Evolutionary conservation across 1,140 invertebrate genomes (phyloP).

Genomic region (Pomphorhynchus laevis): DNA sequence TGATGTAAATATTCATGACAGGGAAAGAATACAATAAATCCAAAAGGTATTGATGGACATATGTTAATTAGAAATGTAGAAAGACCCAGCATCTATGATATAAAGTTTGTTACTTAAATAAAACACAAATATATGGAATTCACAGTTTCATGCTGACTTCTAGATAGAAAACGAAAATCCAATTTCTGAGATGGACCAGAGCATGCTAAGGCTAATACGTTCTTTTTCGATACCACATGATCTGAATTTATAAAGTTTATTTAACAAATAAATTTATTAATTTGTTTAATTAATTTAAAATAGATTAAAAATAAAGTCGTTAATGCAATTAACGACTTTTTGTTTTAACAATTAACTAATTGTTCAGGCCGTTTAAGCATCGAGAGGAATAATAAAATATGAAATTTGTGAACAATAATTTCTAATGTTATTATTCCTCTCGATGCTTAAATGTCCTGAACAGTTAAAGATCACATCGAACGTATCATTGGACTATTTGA

Average conservation of each 20-base stretch:
- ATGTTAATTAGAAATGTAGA: conserved; percentile 30
- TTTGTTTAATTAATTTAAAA: no score
- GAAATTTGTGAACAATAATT: no score
- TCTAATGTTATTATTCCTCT: no score
- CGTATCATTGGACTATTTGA: no score
- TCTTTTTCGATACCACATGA: conserved; percentile 46
- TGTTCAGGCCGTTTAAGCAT: no score
- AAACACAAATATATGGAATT: background rate
- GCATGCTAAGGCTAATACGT: conserved; percentile 38
- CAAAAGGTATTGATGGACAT: conserved; percentile 41
- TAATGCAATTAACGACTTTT: no score
- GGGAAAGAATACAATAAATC: conserved; percentile 65
- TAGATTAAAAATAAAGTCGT: no score
- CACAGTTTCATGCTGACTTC: conserved; percentile 25
- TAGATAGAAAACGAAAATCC: conserved; percentile 40
- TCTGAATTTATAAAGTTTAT: conserved; percentile 14
- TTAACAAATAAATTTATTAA: no score
- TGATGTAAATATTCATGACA: conserved; percentile 49
- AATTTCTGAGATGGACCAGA: conserved; percentile 41
- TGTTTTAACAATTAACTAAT: no score
- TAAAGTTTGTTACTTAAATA: conserved; percentile 1
- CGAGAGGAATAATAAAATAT: no score
- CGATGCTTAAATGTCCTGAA: no score
- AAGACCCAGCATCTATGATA: conserved; percentile 36
- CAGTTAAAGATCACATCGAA: no score